Percentiles rank a stretch among this genome's conserved stretches.
phyloP scores from a whole-genome alignment of 2,113 vertebrate genomes.

The Kobus ellipsiprymnus region DNA sequence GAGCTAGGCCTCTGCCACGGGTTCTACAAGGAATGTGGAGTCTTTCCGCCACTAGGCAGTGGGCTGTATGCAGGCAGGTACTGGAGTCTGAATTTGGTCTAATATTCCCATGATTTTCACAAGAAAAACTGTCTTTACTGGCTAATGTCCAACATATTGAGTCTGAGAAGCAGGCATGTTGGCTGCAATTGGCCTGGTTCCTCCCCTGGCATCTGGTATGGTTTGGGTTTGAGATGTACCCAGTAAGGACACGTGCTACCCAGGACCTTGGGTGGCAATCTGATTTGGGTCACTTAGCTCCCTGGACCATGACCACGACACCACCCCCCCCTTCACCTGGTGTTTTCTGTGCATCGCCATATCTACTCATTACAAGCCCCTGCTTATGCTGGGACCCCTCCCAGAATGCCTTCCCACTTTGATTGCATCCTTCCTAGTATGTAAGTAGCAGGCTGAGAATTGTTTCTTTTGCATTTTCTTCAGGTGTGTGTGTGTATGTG shows the following conservation, averaged over 20 bases:
- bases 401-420: not conserved
- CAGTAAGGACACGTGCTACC: not conserved
- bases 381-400: not conserved
- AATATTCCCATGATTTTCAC: not conserved
- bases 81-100: not conserved
- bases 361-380: not conserved
- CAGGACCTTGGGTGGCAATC: not conserved
- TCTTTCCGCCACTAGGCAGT: not conserved
- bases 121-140: not conserved
- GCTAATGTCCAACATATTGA: not conserved
- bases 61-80: not conserved
- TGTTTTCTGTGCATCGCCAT: not conserved
- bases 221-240: not conserved
- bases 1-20: not conserved
- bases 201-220: not conserved
- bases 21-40: not conserved
- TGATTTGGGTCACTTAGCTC: not conserved
- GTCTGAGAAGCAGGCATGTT: not conserved
- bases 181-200: not conserved
- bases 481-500: not conserved
- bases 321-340: not conserved
- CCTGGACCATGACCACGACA: not conserved
- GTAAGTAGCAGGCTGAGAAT: not conserved
- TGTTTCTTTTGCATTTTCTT: not conserved
- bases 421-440: not conserved